phyloP scores from a whole-genome alignment of 1,140 invertebrate species.

The Drosophila pseudoobscura region DNA sequence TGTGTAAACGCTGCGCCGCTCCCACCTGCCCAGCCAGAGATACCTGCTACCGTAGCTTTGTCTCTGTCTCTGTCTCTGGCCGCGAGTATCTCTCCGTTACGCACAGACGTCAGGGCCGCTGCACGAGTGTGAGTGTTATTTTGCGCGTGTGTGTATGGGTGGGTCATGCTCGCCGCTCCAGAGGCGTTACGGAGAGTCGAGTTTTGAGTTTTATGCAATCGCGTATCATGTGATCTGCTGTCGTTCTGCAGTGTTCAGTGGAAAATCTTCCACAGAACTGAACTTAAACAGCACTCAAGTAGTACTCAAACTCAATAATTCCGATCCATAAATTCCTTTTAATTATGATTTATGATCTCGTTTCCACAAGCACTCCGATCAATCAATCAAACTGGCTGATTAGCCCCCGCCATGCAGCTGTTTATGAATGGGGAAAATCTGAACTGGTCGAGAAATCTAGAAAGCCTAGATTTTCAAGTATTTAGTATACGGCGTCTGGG shows the following conservation, averaged over 20 bases:
- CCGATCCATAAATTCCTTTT: slow-evolving; percentile 52
- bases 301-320: slow-evolving; percentile 20
- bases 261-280: slow-evolving; percentile 23
- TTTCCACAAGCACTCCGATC: slow-evolving; percentile 46
- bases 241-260: slow-evolving; percentile 15
- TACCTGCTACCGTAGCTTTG: slow-evolving; percentile 33
- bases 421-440: slow-evolving; percentile 43
- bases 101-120: slow-evolving; percentile 22
- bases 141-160: slow-evolving; percentile 27
- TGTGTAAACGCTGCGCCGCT: slow-evolving; percentile 41
- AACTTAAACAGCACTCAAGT: slow-evolving; percentile 28
- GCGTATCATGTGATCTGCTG: slow-evolving; percentile 66
- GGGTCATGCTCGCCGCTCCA: slow-evolving; percentile 45
- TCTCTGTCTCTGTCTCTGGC: slow-evolving; percentile 43
- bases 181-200: slow-evolving; percentile 51
- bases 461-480: slow-evolving; percentile 35
- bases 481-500: slow-evolving; percentile 10
- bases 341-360: slow-evolving; percentile 69
- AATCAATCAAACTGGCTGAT: slow-evolving; percentile 63
- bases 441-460: slow-evolving; percentile 37
- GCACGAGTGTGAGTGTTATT: slow-evolving; percentile 31
- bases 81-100: slow-evolving; percentile 59
- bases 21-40: slow-evolving; percentile 55
- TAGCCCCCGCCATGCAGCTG: slow-evolving; percentile 24
- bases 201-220: slow-evolving; percentile 76